A percentile compares a stretch with the other conserved stretches of the same genome.
Conservation (phyloP, 2,888 invertebrate species). For the Aspidiotus destructor region DNA sequence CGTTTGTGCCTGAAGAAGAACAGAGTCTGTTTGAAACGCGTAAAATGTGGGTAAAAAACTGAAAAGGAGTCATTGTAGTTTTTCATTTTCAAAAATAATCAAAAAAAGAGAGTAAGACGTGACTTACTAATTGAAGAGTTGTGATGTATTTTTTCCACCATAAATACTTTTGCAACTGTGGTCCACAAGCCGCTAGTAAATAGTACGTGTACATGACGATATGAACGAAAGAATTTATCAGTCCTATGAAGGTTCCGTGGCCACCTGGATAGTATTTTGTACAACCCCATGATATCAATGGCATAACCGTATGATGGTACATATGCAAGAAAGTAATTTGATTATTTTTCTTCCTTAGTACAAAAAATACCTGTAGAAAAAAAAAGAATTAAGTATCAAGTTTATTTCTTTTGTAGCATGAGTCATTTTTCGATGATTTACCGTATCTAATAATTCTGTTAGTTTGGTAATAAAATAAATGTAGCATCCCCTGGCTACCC, state of each 20-base stretch:
- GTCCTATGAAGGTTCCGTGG: constrained; percentile 43
- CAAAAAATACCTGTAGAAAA: constrained; percentile 43
- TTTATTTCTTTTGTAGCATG: not conserved
- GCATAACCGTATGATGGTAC: constrained; percentile 45
- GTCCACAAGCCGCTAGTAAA: constrained; percentile 40
- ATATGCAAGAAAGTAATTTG: constrained; percentile 49
- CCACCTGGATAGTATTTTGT: constrained; percentile 47
- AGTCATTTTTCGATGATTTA: constrained; percentile 38
- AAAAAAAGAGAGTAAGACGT: too few relatives aligned
- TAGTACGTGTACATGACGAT: constrained; percentile 41
- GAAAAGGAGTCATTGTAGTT: too few relatives aligned
- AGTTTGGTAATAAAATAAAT: constrained; percentile 49
- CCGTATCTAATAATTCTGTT: constrained; percentile 49
- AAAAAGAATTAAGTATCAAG: not conserved
- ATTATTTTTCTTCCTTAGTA: constrained; percentile 46
- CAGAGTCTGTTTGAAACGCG: too few relatives aligned
- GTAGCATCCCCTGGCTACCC: constrained; percentile 45
- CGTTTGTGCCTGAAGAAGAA: too few relatives aligned
- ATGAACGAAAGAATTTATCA: constrained; percentile 41
- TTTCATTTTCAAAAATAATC: too few relatives aligned
- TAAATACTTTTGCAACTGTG: constrained; percentile 39
- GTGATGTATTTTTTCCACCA: constrained; percentile 42
- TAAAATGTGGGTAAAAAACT: too few relatives aligned
- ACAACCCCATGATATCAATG: constrained; percentile 40
- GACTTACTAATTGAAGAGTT: constrained; percentile 39